Evolutionary conservation across 1,140 invertebrate species (phyloP).

Genomic region (Bombus cullumanus): DNA sequence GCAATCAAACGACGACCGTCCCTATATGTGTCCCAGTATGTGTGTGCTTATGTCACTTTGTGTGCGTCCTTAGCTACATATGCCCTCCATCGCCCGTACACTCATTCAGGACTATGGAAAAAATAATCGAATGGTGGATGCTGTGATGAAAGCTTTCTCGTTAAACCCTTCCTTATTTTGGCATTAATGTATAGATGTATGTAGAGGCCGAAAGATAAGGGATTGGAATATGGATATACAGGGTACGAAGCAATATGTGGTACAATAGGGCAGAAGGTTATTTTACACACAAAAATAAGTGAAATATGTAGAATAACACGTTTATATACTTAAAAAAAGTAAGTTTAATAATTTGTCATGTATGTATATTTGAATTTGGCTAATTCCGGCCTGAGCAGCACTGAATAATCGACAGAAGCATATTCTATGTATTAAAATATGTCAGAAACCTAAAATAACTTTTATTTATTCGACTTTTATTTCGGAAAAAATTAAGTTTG

Average conservation of each 20-base stretch:
- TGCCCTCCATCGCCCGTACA: neutral
- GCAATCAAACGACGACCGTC: constrained; percentile 40
- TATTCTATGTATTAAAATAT: neutral
- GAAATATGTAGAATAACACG: neutral
- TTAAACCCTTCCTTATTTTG: neutral
- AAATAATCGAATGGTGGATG: constrained; percentile 7
- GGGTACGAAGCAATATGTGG: neutral
- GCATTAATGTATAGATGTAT: neutral
- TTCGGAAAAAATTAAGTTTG: no score
- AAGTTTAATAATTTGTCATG: no score
- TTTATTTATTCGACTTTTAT: no score
- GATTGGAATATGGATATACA: neutral
- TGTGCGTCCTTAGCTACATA: neutral
- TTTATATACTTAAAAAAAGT: neutral
- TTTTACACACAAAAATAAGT: neutral
- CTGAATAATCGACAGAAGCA: neutral
- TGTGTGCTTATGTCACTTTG: neutral
- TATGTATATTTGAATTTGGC: no score
- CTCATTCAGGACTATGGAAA: constrained; percentile 11
- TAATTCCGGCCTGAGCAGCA: neutral
- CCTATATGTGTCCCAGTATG: neutral
- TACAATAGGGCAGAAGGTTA: neutral
- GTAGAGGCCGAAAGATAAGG: neutral
- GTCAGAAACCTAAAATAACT: neutral
- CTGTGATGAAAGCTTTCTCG: constrained; percentile 14